Conservation (phyloP, 2,113 vertebrate species). For the Odontesthes bonariensis region DNA sequence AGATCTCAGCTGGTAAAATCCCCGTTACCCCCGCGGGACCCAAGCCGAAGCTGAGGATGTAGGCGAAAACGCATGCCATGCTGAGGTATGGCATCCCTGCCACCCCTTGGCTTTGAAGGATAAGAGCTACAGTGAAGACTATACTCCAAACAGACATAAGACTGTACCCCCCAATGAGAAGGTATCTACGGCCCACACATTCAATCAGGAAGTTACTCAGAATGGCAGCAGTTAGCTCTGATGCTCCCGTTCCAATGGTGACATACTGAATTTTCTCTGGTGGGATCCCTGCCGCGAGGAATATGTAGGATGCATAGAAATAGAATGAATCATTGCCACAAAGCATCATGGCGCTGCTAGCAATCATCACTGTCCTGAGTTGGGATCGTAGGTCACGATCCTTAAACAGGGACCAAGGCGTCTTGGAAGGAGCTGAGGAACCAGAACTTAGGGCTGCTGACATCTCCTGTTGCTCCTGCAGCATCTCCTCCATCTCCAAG, state of each 20-base stretch:
- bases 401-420: slow-evolving; percentile 82
- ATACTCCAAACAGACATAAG: slow-evolving; percentile 87
- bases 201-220: slow-evolving; percentile 89
- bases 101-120: slow-evolving; percentile 81
- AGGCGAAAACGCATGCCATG: slow-evolving; percentile 89
- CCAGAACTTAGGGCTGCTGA: slow-evolving; percentile 61
- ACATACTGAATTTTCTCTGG: slow-evolving; percentile 85
- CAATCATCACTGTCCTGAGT: slow-evolving; percentile 80
- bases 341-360: slow-evolving; percentile 91
- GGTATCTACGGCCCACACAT: slow-evolving; percentile 79
- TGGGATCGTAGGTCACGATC: slow-evolving; percentile 79
- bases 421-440: slow-evolving; percentile 37
- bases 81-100: slow-evolving; percentile 89
- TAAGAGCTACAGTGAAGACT: slow-evolving; percentile 87
- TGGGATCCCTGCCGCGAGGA: slow-evolving; percentile 85
- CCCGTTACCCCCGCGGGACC: slow-evolving; percentile 92
- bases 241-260: slow-evolving; percentile 87
- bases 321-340: slow-evolving; percentile 91
- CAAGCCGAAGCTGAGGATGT: slow-evolving; percentile 94
- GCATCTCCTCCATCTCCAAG: slow-evolving; percentile 88
- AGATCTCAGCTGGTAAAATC: slow-evolving; percentile 89
- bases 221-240: slow-evolving; percentile 83
- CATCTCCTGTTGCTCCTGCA: slow-evolving; percentile 79
- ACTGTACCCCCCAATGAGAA: slow-evolving; percentile 87
- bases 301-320: slow-evolving; percentile 89